Percentiles rank a stretch among this genome's conserved stretches.
These are phyloP conservation scores for Mormyrops boulengeri DNA, from an alignment of 2,797 vertebrate species.

Conservation along the genomic window DNA sequence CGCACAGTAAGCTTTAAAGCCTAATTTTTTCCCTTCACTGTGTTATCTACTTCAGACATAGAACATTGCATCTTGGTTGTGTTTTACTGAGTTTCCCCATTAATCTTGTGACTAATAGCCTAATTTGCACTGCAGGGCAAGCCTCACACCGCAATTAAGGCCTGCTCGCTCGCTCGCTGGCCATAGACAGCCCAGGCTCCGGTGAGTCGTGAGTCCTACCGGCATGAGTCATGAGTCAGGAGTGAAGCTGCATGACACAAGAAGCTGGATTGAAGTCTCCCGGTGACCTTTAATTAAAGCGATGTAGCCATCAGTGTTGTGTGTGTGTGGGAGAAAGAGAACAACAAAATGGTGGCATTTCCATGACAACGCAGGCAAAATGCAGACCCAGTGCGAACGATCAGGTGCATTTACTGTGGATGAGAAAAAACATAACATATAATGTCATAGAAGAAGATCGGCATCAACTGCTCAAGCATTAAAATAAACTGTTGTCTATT, in stretches of 20 bases:
- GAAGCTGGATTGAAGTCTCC: not conserved
- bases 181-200: not conserved
- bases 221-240: not conserved
- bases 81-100: slow-evolving; percentile 6
- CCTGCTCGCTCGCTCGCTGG: not conserved
- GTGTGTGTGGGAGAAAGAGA: not conserved
- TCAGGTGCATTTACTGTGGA: not conserved
- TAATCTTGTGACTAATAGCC: slow-evolving; percentile 3
- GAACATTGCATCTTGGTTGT: slow-evolving; percentile 1
- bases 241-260: not conserved
- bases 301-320: not conserved
- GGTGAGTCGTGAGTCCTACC: not conserved
- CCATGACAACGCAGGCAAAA: not conserved
- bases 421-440: not conserved
- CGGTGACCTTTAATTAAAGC: not conserved
- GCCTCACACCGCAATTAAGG: not conserved
- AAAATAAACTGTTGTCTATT: not conserved
- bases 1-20: not conserved
- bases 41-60: not conserved
- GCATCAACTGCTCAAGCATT: not conserved
- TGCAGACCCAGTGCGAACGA: not conserved
- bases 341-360: not conserved
- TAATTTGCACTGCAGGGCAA: slow-evolving; percentile 2
- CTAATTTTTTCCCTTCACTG: not conserved
- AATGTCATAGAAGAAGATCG: not conserved